These are phyloP conservation scores for Drosophila falleni DNA, from an alignment of 2,888 invertebrate genomes.

Conservation along the genomic window DNA sequence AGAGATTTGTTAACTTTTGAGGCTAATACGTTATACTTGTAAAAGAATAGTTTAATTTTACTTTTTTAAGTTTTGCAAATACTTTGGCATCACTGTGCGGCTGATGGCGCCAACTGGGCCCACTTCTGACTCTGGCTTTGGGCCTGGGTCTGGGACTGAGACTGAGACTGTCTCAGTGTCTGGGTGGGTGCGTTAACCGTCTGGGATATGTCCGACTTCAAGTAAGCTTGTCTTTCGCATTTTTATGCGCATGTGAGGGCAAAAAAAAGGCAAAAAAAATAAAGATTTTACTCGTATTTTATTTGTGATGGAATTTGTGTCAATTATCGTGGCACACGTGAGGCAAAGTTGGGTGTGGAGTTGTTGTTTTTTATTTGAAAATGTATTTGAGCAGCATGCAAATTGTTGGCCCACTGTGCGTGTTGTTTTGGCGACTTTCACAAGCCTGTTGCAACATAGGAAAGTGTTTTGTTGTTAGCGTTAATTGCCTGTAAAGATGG, in stretches of 20 bases:
- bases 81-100: not conserved
- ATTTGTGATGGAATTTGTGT: conserved; percentile 75
- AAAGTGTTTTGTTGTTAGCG: conserved; percentile 68
- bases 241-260: conserved; percentile 62
- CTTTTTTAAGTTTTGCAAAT: not conserved
- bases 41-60: not conserved
- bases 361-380: conserved; percentile 5
- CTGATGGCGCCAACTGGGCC: conserved; percentile 14
- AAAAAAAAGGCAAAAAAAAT: conserved; percentile 20
- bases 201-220: conserved; percentile 61
- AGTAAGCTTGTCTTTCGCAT: conserved; percentile 52
- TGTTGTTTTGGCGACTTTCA: conserved; percentile 63
- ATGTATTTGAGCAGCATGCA: conserved; percentile 57
- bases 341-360: conserved; percentile 30
- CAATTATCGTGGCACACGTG: conserved; percentile 72
- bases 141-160: not conserved
- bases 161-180: conserved; percentile 26
- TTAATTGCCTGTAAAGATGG: conserved; percentile 81
- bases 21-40: too few species aligned
- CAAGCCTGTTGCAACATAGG: conserved; percentile 77
- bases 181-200: conserved; percentile 67
- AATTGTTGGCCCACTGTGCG: conserved; percentile 49
- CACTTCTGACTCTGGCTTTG: conserved; percentile 1
- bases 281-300: conserved; percentile 39
- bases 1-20: too few species aligned